Base-by-base conservation (phyloP, 2,888 invertebrate genomes). In the Limnephilus rhombicus region DNA sequence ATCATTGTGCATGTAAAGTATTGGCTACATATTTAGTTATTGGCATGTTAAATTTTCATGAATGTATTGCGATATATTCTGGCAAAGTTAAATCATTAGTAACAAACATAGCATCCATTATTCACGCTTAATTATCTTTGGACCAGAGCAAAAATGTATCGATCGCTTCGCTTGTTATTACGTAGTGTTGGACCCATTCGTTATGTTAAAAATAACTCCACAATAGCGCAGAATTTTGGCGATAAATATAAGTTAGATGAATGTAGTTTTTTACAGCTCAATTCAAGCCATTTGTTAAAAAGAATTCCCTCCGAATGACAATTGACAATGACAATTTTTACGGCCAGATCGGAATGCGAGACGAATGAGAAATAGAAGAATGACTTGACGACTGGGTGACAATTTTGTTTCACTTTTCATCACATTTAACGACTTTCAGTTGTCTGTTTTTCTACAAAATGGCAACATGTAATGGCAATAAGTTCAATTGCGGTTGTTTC, bases 81-180 rank as follows among this genome's bases (percentile, higher is more conserved):
- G 86, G 86, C 85, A 45, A n/a, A 15, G 45, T 45, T 29, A n/a
- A 45, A 86, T 45, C 86, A 45, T 86, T 86, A 86, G 86, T 86
- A 45, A 83, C 4, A 15, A 7, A 15, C 83, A 24, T 83, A 37
- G n/a, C 83, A 83, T 24, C 1, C 37, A 83, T 83, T 31, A 37
- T 34, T 37, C 34, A 15, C 83, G 68, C 68, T 24, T 24, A 68
- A 24, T 68, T 68, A 68, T 68, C n/a, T 68, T 24, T n/a, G 24
- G 68, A 68, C 68, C 24, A 9, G 68, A 68, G 68, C 68, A 68
- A 68, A 68, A 68, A 24, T 68, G 24, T 68, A 68, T 68, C 68
- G 68, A 68, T 68, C 24, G 68, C 68, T n/a, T 68, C 68, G 68
- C 68, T 68, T n/a, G 68, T n/a, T 68, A 68, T 68, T 68, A n/a